phyloP scores from a whole-genome alignment of 2,888 invertebrate species.

The Alsophila aescularia region DNA sequence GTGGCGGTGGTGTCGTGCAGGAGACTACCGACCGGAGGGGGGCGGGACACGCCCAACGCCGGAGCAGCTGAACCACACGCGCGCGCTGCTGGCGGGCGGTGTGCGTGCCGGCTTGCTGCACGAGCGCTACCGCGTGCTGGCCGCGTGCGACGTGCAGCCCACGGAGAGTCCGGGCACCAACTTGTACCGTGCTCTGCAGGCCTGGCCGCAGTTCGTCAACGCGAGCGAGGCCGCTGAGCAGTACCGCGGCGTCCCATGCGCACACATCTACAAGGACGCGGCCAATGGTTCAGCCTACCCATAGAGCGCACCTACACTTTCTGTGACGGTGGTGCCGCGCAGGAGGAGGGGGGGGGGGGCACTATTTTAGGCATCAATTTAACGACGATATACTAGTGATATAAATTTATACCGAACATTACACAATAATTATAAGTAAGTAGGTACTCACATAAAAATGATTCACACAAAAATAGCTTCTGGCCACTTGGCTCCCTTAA shows the following conservation, averaged over 20 bases:
- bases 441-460: no score
- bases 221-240: constrained; percentile 29
- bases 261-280: constrained; percentile 45
- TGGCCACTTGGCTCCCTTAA: no score
- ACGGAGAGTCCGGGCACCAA: constrained; percentile 66
- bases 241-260: constrained; percentile 52
- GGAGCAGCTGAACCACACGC: constrained; percentile 53
- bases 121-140: constrained; percentile 58
- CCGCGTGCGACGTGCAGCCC: constrained; percentile 55
- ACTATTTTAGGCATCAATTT: no score
- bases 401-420: no score
- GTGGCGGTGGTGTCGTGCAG: constrained; percentile 44
- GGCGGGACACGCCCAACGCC: constrained; percentile 55
- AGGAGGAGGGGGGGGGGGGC: no score
- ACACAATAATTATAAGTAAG: no score
- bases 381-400: no score
- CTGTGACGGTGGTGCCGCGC: no score
- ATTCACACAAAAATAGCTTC: no score
- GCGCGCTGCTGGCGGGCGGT: constrained; percentile 57
- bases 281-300: neutral
- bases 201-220: constrained; percentile 55
- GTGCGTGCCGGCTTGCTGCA: constrained; percentile 56
- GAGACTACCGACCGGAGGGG: constrained; percentile 68
- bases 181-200: constrained; percentile 55
- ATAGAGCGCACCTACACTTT: no score